Base-by-base conservation (phyloP, 2,888 invertebrate species). In the Agrotis segetum region DNA sequence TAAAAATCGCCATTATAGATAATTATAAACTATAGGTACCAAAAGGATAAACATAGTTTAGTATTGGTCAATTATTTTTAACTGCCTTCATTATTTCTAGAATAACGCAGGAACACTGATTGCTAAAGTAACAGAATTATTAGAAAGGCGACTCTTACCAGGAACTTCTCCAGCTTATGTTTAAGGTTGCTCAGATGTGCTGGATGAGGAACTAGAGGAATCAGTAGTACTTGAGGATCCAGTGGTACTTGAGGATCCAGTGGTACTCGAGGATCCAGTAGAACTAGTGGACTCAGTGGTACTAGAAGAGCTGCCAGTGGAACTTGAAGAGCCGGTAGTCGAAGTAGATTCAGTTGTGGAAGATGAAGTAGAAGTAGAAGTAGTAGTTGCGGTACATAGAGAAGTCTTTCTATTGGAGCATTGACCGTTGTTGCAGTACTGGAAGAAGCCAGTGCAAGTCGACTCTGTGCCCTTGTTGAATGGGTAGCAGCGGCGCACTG, bases 391-490 rank as follows among this genome's bases (percentile, higher is more conserved):
- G 24, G 59, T 67, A 85, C 95, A 94, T 16, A 85, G 79, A 3
- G 89, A 34, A 0, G 91, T 90, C n/a, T 81, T 89, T 63, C 46
- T 67, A 14, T 74, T 69, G 0, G 95, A 93, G 85, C 95, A 96
- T 17, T 82, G 70, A 0, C 95, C 95, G 63, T 86, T 87, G 71
- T 85, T 88, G 82, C 94, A 94, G 85, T 90, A 91, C 1, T 85
- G 88, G 29, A 86, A 79, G 5, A 87, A 3, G 4, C 89, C 89
- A 9, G 79, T 77, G 83, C 94, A 94, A n/a, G 70, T 83, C 29
- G 82, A 88, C 0, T 88, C 60, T 0, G 85, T 71, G 7, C 91
- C 94, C 0, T 85, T 70, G 81, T 91, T 90, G 73, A 76, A 87
- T 2, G 84, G 66, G 17, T 83, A 82, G 74, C 94, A 94, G 47